Evolutionary conservation across 2,113 vertebrate genomes (phyloP).

Genomic region (Brachypodius melanocephalos): DNA sequence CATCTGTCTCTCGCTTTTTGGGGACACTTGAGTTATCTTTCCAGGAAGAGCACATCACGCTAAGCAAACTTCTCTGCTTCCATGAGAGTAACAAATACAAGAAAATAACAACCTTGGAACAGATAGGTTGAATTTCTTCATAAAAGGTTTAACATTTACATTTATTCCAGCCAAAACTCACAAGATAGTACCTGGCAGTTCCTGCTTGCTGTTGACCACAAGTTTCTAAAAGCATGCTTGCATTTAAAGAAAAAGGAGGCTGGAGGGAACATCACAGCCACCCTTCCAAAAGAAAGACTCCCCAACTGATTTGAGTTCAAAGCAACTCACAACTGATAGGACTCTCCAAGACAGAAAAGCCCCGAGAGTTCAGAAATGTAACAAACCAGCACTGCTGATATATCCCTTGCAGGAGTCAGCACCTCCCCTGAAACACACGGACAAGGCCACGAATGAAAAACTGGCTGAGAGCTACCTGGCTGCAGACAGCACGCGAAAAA

Average conservation of each 20-base stretch:
- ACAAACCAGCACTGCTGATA: neutral
- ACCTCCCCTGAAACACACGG: neutral
- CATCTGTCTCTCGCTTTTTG: neutral
- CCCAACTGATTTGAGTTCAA: neutral
- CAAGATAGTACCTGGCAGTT: neutral
- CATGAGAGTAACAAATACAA: neutral
- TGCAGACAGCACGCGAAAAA: neutral
- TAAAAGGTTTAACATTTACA: neutral
- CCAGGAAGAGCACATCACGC: fast-evolving
- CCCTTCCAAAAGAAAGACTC: neutral
- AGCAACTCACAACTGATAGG: neutral
- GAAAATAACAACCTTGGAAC: neutral
- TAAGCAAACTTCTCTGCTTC: neutral
- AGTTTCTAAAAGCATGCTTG: neutral
- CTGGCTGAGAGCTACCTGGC: neutral
- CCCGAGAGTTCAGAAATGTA: neutral
- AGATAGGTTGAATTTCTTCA: neutral
- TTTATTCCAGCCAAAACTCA: neutral
- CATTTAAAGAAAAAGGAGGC: neutral
- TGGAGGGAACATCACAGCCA: neutral
- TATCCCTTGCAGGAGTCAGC: neutral
- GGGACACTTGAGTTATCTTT: neutral
- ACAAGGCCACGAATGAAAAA: neutral
- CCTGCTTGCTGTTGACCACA: neutral
- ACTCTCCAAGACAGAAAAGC: neutral